Evolutionary conservation across 2,797 vertebrate species (phyloP).

Genomic region (Malacoctenus gilli): DNA sequence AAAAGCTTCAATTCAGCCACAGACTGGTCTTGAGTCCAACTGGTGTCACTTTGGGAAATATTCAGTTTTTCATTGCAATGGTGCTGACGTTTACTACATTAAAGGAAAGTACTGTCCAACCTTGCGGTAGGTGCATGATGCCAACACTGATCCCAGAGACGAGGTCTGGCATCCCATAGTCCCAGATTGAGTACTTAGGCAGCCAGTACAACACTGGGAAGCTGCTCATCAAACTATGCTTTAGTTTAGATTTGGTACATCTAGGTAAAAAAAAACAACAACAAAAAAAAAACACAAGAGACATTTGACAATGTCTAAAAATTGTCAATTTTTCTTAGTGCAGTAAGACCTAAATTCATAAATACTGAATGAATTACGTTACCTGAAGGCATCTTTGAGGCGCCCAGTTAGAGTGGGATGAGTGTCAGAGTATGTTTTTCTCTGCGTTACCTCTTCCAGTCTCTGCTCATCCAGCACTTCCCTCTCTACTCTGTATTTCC

Average conservation of each 20-base stretch:
- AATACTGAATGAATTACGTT: conserved; percentile 28
- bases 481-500: conserved; percentile 77
- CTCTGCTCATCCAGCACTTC: conserved; percentile 85
- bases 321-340: neutral
- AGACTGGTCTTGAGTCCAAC: too few relatives aligned
- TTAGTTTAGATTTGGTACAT: conserved; percentile 83
- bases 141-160: conserved; percentile 94
- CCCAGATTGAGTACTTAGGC: conserved; percentile 90
- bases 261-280: too few relatives aligned
- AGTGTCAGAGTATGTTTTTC: conserved; percentile 62
- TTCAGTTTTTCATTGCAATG: too few relatives aligned
- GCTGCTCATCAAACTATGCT: conserved; percentile 76
- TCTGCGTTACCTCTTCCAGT: conserved; percentile 83
- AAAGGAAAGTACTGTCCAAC: conserved; percentile 70
- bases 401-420: conserved; percentile 53
- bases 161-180: conserved; percentile 92
- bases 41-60: too few relatives aligned
- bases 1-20: too few relatives aligned
- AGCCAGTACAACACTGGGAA: conserved; percentile 91
- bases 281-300: too few relatives aligned
- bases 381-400: conserved; percentile 79
- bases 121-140: conserved; percentile 97
- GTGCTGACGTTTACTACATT: neutral
- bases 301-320: too few relatives aligned
- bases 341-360: neutral